Percentiles rank a stretch among this genome's conserved stretches.
phyloP scores from a whole-genome alignment of 2,888 invertebrate species.

The Cheiracanthium punctorium region DNA sequence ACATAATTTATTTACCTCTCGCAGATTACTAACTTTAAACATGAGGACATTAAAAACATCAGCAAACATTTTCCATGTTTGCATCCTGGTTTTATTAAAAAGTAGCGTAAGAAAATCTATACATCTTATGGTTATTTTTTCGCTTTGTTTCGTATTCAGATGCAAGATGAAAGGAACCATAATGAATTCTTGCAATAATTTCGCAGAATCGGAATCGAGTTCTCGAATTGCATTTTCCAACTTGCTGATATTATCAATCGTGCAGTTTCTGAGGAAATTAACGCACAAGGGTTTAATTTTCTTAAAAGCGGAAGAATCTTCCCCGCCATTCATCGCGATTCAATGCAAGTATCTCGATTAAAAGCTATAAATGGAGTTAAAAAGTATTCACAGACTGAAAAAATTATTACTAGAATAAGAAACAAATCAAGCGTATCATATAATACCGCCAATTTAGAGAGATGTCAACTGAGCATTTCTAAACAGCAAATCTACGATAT shows the following conservation, averaged over 20 bases:
- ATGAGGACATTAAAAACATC: background rate
- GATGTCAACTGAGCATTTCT: too few relatives aligned
- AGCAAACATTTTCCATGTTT: constrained; percentile 4
- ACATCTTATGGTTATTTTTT: constrained; percentile 27
- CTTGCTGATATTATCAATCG: constrained; percentile 17
- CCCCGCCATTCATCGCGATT: background rate
- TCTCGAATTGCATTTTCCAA: background rate
- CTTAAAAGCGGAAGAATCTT: background rate
- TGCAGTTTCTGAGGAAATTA: background rate
- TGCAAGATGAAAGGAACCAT: constrained; percentile 20
- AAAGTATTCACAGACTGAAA: too few relatives aligned
- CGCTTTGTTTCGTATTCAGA: background rate
- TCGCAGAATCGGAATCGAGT: constrained; percentile 8
- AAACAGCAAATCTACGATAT: too few relatives aligned
- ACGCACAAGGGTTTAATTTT: constrained; percentile 28
- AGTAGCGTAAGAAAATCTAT: constrained; percentile 22
- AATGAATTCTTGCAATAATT: constrained; percentile 20
- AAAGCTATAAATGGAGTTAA: too few relatives aligned
- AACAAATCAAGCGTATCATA: too few relatives aligned
- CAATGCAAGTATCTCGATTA: too few relatives aligned
- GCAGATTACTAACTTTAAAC: background rate
- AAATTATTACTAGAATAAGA: too few relatives aligned
- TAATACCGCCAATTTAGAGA: too few relatives aligned
- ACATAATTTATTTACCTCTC: background rate
- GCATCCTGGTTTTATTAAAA: constrained; percentile 13